Base-by-base conservation (phyloP, 2,888 invertebrate genomes). In the Dyspetes luteomarginatus region DNA sequence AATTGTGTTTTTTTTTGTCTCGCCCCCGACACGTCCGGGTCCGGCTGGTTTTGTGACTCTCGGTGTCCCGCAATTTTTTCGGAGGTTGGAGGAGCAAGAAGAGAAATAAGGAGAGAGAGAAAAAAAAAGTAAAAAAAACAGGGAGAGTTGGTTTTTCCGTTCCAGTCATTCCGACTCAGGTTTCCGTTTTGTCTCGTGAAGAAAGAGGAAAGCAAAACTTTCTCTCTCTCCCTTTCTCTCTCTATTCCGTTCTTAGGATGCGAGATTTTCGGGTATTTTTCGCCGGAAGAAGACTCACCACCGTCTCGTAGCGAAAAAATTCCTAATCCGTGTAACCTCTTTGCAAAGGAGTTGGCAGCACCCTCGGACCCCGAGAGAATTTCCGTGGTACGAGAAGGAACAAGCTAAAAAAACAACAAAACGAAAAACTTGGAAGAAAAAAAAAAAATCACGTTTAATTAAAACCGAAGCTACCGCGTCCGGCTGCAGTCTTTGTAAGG, bases 391-490 rank as follows among this genome's bases (percentile, higher is more conserved):
- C 58, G 65, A 30, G 36, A 52, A 19, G 26, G 41, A 43, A 58
- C 17, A 48, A 43, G 3, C 26, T 48, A 30, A 56, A 43, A 60
- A 48, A 60, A 48, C 7, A 12, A 60, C 45, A 58, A 62, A 60
- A 72, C 55, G 26, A 64, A 22, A 65, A 24, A 17, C 26, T 28
- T 15, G 56, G 26, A 45, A 22, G 28, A 30, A 28, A 60, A 68
- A 82, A 74, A 58, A 69, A 56, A 81, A 86, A 85, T 60, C 85
- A 84, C 84, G 86, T 88, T 85, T 86, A 86, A 88, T 88, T 87
- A 86, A 88, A 88, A 85, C 83, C 84, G 84, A 84, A 80, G 73
- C 72, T 71, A 74, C 74, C 65, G 67, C 78, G 78, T 82, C 83
- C 73, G 76, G 48, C 50, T 69, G 65, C 74, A 60, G 26, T 26